Base-by-base conservation (phyloP, 1,140 invertebrate genomes). In the Solenopsis invicta region DNA sequence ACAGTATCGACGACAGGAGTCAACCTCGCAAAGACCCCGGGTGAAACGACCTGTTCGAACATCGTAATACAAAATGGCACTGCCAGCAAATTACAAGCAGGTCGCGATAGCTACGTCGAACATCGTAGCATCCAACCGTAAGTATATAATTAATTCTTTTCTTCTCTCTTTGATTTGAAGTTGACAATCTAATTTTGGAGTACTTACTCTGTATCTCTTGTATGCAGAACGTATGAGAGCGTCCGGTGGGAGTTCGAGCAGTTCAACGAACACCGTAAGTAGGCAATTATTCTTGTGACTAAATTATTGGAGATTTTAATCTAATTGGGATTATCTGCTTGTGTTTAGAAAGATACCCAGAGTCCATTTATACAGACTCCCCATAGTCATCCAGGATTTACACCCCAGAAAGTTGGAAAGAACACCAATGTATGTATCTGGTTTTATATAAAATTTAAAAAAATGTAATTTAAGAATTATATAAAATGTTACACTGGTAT, bases 301-400 rank as follows among this genome's bases (percentile, higher is more conserved):
- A 61, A 85, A 21, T 69, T 52, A 61, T 64, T 87, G 21, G n/a
- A 77, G 71, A 76, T 54, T 75, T 62, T 34, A 21, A 75, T 45
- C 37, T 78, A 81, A 89, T 77, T 52, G 72, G 41, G 16, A n/a
- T n/a, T 18, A 88, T 81, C 87, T 88, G 50, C 88, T 67, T 64
- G 87, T 89, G 95, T 95, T 45, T 92, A 97, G 96, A 97, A 97
- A 96, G 97, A 96, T 93, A 87, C 94, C 0, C 94, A 94, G 87
- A 98, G 97, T 94, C 98, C 99, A 54, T 99, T 99, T 95, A 96
- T 98, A 54, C 97, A 97, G 90, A 98, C 98, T 71, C 96, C 97
- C 80, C 98, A 98, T 96, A 98, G 98, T 29, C 98, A 99, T 96
- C 98, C 98, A 56, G 97, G 97, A 87, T 99, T 99, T 95, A 97